phyloP scores from a whole-genome alignment of 37 sponge, comb jelly and placozoan genomes.

The Lycopodina hypogea region DNA sequence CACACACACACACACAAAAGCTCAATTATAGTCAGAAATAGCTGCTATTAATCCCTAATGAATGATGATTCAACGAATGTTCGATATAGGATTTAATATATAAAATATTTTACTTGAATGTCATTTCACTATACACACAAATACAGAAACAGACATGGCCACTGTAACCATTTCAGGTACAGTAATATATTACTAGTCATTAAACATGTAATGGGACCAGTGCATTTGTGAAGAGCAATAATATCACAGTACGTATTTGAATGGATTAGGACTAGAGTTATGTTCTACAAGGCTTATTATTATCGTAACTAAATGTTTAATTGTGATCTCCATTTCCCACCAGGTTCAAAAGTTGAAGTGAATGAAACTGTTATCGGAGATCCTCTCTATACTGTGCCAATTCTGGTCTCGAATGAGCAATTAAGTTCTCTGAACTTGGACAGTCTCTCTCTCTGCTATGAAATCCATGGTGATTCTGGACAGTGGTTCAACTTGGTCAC shows the following conservation, averaged over 20 bases:
- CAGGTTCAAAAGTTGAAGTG: not conserved
- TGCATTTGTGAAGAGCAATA: too few species aligned
- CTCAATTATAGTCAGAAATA: too few species aligned
- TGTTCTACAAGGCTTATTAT: not conserved
- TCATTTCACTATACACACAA: too few species aligned
- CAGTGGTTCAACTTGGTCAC: conserved; percentile 41
- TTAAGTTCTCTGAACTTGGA: conserved; percentile 4
- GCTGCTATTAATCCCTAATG: too few species aligned
- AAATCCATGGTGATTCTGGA: conserved; percentile 30
- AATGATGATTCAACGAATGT: too few species aligned
- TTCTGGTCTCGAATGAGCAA: not conserved
- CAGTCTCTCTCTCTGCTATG: conserved; percentile 39
- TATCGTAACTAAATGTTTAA: not conserved
- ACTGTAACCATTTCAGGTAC: conserved; percentile 18
- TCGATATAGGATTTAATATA: too few species aligned
- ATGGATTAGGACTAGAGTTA: too few species aligned
- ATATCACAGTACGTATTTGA: too few species aligned
- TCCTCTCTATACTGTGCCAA: conserved; percentile 47
- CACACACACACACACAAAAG: too few species aligned
- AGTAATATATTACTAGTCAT: not conserved
- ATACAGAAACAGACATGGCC: not conserved
- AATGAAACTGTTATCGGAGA: conserved; percentile 57
- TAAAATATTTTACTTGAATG: too few species aligned
- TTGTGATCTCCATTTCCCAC: not conserved
- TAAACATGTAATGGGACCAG: too few species aligned